phyloP scores from a whole-genome alignment of 2,113 vertebrate species.

The Murina feae region DNA sequence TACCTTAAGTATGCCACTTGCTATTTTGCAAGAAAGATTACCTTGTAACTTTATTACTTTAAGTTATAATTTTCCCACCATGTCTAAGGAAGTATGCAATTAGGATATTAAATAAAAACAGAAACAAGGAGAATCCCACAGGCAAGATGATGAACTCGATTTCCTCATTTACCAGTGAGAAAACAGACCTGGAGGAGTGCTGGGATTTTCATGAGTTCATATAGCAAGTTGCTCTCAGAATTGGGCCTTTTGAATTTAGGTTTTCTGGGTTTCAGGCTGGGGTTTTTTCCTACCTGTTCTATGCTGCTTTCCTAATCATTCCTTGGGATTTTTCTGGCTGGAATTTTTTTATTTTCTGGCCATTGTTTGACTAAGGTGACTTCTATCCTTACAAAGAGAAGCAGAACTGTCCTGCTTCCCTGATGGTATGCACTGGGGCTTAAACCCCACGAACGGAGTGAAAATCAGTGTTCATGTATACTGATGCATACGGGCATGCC shows the following conservation, averaged over 20 bases:
- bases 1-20: neutral
- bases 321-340: neutral
- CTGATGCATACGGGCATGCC: neutral
- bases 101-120: neutral
- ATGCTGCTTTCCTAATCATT: neutral
- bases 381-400: neutral
- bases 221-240: neutral
- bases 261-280: neutral
- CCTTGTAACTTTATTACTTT: neutral
- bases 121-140: neutral
- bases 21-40: neutral
- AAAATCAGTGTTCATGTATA: neutral
- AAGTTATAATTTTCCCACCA: neutral
- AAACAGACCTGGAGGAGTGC: neutral
- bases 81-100: neutral
- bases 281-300: neutral
- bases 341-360: constrained; percentile 15
- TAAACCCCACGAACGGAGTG: neutral
- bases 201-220: neutral
- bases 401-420: neutral
- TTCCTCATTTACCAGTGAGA: neutral
- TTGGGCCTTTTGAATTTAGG: neutral
- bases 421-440: neutral
- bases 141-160: neutral
- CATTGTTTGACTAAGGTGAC: neutral